Conservation (phyloP, 2,113 vertebrate genomes). For the Sinosuthora webbiana region DNA sequence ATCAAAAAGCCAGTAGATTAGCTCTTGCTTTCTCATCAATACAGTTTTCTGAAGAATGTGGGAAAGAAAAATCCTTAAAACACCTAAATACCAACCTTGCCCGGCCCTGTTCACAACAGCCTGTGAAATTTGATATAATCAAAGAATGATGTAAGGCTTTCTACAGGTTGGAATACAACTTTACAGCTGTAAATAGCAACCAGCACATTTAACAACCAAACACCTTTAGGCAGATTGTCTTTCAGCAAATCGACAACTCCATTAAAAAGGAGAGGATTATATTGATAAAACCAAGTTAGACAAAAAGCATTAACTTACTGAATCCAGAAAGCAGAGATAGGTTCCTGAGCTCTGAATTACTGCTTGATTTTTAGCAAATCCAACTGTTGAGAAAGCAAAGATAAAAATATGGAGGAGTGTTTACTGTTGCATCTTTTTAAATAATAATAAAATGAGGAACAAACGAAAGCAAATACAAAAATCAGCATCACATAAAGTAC, state of each 20-base stretch:
- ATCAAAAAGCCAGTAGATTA: background rate
- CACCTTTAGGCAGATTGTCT: background rate
- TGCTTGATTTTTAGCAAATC: conserved; percentile 94
- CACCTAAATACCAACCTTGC: background rate
- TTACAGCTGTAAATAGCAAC: background rate
- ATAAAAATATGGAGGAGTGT: background rate
- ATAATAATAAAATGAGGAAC: background rate
- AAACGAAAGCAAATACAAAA: background rate
- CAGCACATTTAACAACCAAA: background rate
- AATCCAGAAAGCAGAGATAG: conserved; percentile 94
- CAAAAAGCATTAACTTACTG: conserved; percentile 80
- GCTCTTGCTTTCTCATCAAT: conserved; percentile 1
- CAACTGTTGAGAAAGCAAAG: conserved; percentile 80
- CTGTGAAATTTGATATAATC: background rate
- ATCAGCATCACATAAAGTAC: background rate
- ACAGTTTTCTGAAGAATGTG: background rate
- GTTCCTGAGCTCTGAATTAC: conserved; percentile 85
- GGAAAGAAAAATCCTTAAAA: conserved; percentile 15
- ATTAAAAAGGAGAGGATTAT: background rate
- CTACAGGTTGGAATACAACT: background rate
- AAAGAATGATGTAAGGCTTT: background rate
- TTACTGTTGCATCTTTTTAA: background rate
- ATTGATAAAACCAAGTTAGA: background rate
- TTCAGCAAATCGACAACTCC: background rate
- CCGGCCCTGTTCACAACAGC: background rate